Conservation (phyloP, 2,113 vertebrate genomes). For the Microtus oregoni region DNA sequence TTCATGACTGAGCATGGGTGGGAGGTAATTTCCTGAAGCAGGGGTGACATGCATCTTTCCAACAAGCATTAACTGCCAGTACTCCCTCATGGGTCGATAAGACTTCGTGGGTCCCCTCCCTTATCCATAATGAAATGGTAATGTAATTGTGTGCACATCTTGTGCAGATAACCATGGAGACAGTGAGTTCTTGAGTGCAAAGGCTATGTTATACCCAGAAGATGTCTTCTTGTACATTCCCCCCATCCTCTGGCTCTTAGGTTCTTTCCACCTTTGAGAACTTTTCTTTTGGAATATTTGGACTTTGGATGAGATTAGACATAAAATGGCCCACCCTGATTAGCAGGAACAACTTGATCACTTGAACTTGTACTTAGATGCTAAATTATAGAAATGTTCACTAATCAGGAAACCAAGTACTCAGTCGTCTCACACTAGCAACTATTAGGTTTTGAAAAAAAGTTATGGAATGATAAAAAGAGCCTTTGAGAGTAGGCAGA, state of each 20-base stretch:
- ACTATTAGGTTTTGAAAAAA: slow-evolving; percentile 22
- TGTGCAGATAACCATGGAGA: not conserved
- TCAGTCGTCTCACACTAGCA: not conserved
- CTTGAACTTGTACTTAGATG: not conserved
- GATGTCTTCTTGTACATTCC: not conserved
- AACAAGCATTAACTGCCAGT: not conserved
- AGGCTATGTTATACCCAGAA: not conserved
- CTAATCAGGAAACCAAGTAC: slow-evolving; percentile 8
- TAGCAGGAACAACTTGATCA: not conserved
- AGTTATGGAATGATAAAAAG: not conserved
- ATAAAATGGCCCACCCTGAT: not conserved
- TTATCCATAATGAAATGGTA: not conserved
- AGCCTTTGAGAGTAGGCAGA: not conserved
- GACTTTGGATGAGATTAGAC: not conserved
- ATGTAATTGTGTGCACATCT: not conserved
- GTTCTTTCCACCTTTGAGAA: not conserved
- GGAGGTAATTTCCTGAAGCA: not conserved
- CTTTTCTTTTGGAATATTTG: not conserved
- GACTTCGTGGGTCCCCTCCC: not conserved
- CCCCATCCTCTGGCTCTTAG: not conserved
- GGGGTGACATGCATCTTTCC: no score
- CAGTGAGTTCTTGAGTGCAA: not conserved
- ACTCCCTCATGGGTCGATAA: not conserved
- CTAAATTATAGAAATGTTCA: slow-evolving; percentile 19
- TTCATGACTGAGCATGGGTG: not conserved